phyloP scores from a whole-genome alignment of 2,888 invertebrate species.

The Amblyjoppa proteus region DNA sequence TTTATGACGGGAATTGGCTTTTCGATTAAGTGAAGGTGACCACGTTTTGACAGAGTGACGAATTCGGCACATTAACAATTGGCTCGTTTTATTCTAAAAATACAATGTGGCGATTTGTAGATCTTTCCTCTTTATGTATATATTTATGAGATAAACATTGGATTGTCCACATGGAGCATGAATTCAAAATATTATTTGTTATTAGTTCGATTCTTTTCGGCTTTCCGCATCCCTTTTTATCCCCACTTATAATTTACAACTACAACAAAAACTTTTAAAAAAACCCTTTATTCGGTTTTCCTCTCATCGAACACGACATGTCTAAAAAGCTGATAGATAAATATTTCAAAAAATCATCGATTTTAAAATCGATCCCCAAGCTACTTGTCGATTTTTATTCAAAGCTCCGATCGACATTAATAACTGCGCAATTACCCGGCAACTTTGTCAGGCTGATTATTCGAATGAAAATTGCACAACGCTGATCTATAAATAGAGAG shows the following conservation, averaged over 20 bases:
- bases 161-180: too few species aligned
- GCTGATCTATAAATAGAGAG: slow-evolving; percentile 9
- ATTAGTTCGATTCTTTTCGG: too few species aligned
- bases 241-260: neutral
- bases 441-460: slow-evolving; percentile 1
- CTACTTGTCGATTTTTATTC: neutral
- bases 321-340: neutral
- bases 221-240: neutral
- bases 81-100: too few species aligned
- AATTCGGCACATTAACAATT: too few species aligned
- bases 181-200: too few species aligned
- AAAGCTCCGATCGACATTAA: neutral
- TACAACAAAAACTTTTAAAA: too few species aligned
- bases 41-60: too few species aligned
- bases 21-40: too few species aligned
- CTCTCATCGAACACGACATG: neutral
- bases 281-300: neutral
- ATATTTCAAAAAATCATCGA: neutral
- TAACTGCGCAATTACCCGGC: neutral
- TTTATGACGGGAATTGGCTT: too few species aligned
- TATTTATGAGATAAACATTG: too few species aligned
- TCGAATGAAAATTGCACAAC: neutral
- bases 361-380: neutral
- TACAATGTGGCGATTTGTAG: too few species aligned
- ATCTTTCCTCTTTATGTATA: too few species aligned